Evolutionary conservation across 2,113 vertebrate species (phyloP), one percentile per base, ranked within the genome.

Genomic region (Pygoscelis adeliae): DNA sequence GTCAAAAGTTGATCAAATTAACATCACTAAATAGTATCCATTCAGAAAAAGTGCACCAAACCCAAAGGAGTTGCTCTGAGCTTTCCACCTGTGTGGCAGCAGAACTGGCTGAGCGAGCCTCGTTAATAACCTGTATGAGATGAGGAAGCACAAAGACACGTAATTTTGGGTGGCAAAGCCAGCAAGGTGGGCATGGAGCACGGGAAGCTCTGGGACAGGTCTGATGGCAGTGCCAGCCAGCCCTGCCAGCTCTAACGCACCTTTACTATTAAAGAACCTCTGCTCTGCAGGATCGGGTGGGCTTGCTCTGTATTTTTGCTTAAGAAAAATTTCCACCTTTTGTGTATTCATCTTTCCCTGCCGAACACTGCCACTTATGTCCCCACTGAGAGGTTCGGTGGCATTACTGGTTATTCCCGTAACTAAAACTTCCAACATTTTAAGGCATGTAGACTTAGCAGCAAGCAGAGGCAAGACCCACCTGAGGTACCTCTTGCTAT

Each of bases 121-220:
- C 10, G 3, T 26, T 21, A 27, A 21, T 17, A 6, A 11, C 40
- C 34, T 6, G 4, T 2, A 8, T 0, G 27, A 22, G 70, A 32
- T 1, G 21, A 27, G 70, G 38, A 44, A 10, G 50, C 70, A 14
- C 18, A 5, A 18, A 19, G 42, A 11, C 3, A 5, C 4, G n/a
- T 6, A 4, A 10, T 49, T 34, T 16, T 5, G n/a, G 18, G 29
- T 7, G 55, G 29, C 55, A 11, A 46, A n/a, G 66, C 36, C 55
- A 11, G 55, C 5, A 9, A 8, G 55, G 82, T 11, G 67, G 46
- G 56, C 47, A 22, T 0, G 27, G 52, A 17, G 27, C 10, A 3
- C 3, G 5, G 61, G 59, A 15, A 17, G 29, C 66, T 11, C 52
- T 11, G n/a, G 44, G 44, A 10, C 17, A 13, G 25, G 26, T 10